Evolutionary conservation across 2,113 vertebrate genomes (phyloP).

Genomic region (Halcyon senegalensis): DNA sequence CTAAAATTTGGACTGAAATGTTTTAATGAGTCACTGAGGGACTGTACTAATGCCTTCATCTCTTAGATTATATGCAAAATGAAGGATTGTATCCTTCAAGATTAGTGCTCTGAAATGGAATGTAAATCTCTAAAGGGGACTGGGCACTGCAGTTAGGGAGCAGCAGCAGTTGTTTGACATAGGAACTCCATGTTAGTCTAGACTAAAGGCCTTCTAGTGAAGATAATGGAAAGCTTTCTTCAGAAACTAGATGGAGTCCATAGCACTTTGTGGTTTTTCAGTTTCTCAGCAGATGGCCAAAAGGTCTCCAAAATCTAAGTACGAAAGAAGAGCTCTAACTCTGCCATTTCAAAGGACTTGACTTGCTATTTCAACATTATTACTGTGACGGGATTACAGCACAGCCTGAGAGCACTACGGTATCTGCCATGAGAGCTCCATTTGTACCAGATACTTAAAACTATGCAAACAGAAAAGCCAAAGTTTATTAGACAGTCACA

Average conservation of each 20-base stretch:
- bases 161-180: not conserved
- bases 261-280: not conserved
- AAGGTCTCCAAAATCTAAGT: not conserved
- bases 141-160: not conserved
- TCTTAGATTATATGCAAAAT: not conserved
- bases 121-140: not conserved
- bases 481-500: not conserved
- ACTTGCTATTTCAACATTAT: not conserved
- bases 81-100: not conserved
- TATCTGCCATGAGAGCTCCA: not conserved
- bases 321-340: not conserved
- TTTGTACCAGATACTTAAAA: not conserved
- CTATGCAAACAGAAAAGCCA: not conserved
- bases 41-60: slow-evolving; percentile 4
- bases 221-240: not conserved
- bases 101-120: not conserved
- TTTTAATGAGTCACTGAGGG: slow-evolving; percentile 47
- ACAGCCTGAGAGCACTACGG: accelerated
- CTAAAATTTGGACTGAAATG: not conserved
- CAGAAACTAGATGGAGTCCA: not conserved
- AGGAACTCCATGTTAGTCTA: not conserved
- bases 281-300: not conserved
- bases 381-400: not conserved
- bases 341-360: not conserved
- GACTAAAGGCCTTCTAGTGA: not conserved